Evolutionary conservation across 2,888 invertebrate species (phyloP).

Genomic region (Aphodius granarius): DNA sequence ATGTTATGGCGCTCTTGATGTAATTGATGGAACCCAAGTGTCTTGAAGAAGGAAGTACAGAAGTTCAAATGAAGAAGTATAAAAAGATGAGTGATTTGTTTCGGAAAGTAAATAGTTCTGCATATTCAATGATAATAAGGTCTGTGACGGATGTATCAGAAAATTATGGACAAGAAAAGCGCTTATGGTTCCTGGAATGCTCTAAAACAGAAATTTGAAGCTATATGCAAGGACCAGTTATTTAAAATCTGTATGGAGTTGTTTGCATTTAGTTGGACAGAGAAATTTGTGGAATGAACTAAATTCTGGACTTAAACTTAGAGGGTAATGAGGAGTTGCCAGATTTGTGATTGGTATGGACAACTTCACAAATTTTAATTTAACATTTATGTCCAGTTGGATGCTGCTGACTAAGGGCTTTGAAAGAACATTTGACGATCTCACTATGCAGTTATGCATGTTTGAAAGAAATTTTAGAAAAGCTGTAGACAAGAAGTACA

Average conservation of each 20-base stretch:
- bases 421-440: constrained; percentile 34
- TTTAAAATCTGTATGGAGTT: constrained; percentile 20
- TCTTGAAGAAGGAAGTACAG: not conserved
- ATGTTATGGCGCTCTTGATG: constrained; percentile 1
- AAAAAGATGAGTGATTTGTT: not conserved
- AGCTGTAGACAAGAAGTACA: constrained; percentile 10
- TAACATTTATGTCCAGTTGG: constrained; percentile 37
- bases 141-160: constrained; percentile 42
- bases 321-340: constrained; percentile 34
- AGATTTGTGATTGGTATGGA: constrained; percentile 38
- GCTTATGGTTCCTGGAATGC: constrained; percentile 42
- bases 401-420: constrained; percentile 38
- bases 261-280: constrained; percentile 39
- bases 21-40: not conserved
- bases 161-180: constrained; percentile 45
- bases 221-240: constrained; percentile 41
- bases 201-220: constrained; percentile 33
- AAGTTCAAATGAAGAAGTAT: not conserved
- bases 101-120: not conserved
- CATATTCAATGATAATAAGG: constrained; percentile 41
- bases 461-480: constrained; percentile 34
- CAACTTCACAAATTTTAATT: constrained; percentile 34
- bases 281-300: constrained; percentile 35
- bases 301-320: constrained; percentile 35
- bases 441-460: constrained; percentile 33